Conservation (phyloP, 2,797 vertebrate genomes). For the Notoglanidium macrostoma region DNA sequence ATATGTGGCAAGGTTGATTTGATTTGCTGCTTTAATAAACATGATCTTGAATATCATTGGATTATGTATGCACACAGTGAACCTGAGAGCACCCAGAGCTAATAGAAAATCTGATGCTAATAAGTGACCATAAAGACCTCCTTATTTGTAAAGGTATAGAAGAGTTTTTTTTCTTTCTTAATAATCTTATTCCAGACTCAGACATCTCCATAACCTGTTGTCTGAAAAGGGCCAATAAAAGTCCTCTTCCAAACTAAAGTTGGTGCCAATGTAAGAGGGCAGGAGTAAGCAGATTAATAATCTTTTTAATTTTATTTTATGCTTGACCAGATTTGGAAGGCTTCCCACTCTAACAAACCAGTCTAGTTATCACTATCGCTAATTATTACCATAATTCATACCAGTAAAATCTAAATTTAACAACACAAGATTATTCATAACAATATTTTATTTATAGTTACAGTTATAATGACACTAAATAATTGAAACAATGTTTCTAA, state of each 20-base stretch:
- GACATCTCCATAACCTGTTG: conserved; percentile 27
- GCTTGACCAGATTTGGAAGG: conserved; percentile 25
- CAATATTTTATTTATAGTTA: no score
- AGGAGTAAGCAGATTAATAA: conserved; percentile 27
- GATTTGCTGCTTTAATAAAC: conserved; percentile 35
- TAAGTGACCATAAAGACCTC: conserved; percentile 23
- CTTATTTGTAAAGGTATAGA: conserved; percentile 15
- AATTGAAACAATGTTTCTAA: neutral
- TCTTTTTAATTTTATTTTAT: conserved; percentile 16
- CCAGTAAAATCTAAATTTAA: neutral
- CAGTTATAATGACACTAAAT: neutral
- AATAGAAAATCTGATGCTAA: conserved; percentile 21
- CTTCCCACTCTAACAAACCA: neutral
- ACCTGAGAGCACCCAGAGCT: conserved; percentile 12
- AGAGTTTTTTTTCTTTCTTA: conserved; percentile 6
- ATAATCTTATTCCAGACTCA: conserved; percentile 24
- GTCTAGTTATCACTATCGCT: neutral
- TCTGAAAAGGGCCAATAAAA: neutral
- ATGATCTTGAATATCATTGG: conserved; percentile 25
- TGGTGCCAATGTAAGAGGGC: neutral
- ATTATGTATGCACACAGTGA: conserved; percentile 17
- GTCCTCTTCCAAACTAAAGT: neutral
- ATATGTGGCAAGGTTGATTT: conserved; percentile 12
- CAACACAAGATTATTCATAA: neutral
- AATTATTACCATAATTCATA: neutral